Percentiles rank a stretch among this genome's conserved stretches.
Conservation (phyloP, 1,140 invertebrate species). For the Drosophila obscura region DNA sequence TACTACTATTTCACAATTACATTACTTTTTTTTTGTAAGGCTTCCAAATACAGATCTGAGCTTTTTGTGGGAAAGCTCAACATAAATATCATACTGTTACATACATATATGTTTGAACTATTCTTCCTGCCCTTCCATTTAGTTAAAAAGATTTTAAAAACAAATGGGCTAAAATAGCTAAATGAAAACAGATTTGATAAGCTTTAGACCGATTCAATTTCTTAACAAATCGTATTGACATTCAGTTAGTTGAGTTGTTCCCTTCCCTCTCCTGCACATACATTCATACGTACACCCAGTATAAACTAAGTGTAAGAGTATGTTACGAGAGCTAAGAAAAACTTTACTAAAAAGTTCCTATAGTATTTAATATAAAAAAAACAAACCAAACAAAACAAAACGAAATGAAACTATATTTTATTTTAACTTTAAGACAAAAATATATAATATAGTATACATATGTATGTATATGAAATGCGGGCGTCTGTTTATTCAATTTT, state of each 20-base stretch:
- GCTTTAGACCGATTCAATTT: slow-evolving; percentile 12
- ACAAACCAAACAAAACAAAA: background rate
- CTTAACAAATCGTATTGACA: background rate
- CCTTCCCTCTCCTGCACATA: background rate
- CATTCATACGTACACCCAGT: slow-evolving; percentile 3
- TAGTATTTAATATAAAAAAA: slow-evolving; percentile 53
- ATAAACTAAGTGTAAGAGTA: slow-evolving; percentile 20
- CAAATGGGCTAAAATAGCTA: background rate
- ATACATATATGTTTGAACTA: slow-evolving; percentile 18
- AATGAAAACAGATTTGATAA: slow-evolving; percentile 1
- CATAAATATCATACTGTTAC: slow-evolving; percentile 37
- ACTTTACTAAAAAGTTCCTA: slow-evolving; percentile 70
- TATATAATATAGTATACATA: slow-evolving; percentile 18
- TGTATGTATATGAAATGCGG: slow-evolving; percentile 1
- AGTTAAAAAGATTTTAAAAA: background rate
- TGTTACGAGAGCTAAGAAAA: slow-evolving; percentile 38
- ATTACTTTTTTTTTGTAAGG: slow-evolving; percentile 17
- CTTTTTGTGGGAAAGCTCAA: slow-evolving; percentile 8
- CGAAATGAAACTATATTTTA: slow-evolving; percentile 19
- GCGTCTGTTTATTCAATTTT: too few species aligned
- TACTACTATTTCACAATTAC: slow-evolving; percentile 31
- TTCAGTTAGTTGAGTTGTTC: slow-evolving; percentile 11
- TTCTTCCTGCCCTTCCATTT: background rate
- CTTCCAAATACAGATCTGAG: slow-evolving; percentile 29
- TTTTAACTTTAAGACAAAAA: slow-evolving; percentile 13